These are phyloP conservation scores for Dolichallabes microphthalmus DNA, from an alignment of 2,113 vertebrate species.

Conservation along the genomic window DNA sequence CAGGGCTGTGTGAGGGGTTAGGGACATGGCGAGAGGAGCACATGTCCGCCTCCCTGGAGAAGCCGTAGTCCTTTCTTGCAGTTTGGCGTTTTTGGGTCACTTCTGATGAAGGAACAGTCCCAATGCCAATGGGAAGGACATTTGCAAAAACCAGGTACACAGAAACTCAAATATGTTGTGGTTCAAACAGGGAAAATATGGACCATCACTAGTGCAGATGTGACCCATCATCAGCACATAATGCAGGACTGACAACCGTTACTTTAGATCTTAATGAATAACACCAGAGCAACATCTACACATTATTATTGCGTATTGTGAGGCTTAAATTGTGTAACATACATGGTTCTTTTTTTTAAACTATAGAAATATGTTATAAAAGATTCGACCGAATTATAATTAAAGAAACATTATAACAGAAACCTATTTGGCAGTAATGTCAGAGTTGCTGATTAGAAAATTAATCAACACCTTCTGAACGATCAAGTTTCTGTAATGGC, in stretches of 20 bases:
- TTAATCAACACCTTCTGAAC: not conserved
- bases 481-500: not conserved
- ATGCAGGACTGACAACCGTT: not conserved
- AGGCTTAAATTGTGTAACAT: not conserved
- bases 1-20: slow-evolving; percentile 42
- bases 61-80: slow-evolving; percentile 40
- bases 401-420: not conserved
- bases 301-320: not conserved
- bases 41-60: slow-evolving; percentile 43
- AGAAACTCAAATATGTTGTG: slow-evolving; percentile 16
- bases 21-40: slow-evolving; percentile 36
- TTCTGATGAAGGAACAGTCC: slow-evolving; percentile 40
- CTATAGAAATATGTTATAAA: too few species aligned
- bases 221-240: not conserved
- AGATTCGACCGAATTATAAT: not conserved
- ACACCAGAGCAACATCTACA: not conserved
- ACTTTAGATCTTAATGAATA: not conserved
- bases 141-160: slow-evolving; percentile 40
- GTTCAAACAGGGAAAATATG: slow-evolving; percentile 17
- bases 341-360: too few species aligned
- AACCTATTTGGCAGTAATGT: not conserved
- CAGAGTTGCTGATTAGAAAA: not conserved
- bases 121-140: slow-evolving; percentile 47
- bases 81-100: slow-evolving; percentile 57
- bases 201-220: not conserved